phyloP scores from a whole-genome alignment of 92 coral and sea anemone species.

The Bergia puertoricense region DNA sequence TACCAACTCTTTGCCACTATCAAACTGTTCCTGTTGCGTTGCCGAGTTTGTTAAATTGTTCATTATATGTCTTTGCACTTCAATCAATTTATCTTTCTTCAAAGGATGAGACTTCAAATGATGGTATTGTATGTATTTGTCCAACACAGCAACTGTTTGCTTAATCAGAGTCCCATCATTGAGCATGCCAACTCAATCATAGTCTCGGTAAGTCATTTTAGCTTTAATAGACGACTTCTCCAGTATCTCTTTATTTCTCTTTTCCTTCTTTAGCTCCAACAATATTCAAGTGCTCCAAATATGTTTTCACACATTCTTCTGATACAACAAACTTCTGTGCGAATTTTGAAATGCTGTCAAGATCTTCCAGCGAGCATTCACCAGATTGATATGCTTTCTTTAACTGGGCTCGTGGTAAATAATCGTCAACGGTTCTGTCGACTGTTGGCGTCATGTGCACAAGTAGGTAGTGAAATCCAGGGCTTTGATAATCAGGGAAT shows the following conservation, averaged over 20 bases:
- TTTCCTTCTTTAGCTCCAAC: constrained; percentile 35
- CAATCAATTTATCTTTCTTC: neutral
- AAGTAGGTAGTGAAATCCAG: constrained; percentile 2
- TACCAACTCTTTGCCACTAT: constrained; percentile 45
- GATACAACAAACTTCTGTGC: constrained; percentile 37
- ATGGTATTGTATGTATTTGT: constrained; percentile 33
- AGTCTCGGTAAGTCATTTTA: constrained; percentile 1
- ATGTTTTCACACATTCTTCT: neutral
- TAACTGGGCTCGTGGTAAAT: constrained; percentile 45
- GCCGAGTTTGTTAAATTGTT: too few relatives aligned
- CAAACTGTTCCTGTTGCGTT: neutral
- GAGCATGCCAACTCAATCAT: constrained; percentile 52
- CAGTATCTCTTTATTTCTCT: constrained; percentile 23
- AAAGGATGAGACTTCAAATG: constrained; percentile 15
- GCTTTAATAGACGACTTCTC: neutral
- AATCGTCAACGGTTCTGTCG: constrained; percentile 55
- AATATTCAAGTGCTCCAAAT: constrained; percentile 43
- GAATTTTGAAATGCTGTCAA: constrained; percentile 32
- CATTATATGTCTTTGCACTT: too few relatives aligned
- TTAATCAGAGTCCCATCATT: constrained; percentile 54
- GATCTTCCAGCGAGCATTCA: constrained; percentile 45
- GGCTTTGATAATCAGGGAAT: constrained; percentile 11
- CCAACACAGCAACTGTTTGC: constrained; percentile 36
- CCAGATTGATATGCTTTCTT: constrained; percentile 52
- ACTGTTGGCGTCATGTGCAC: constrained; percentile 39